Conservation (phyloP, 2,113 vertebrate species). For the Eretmochelys imbricata region DNA sequence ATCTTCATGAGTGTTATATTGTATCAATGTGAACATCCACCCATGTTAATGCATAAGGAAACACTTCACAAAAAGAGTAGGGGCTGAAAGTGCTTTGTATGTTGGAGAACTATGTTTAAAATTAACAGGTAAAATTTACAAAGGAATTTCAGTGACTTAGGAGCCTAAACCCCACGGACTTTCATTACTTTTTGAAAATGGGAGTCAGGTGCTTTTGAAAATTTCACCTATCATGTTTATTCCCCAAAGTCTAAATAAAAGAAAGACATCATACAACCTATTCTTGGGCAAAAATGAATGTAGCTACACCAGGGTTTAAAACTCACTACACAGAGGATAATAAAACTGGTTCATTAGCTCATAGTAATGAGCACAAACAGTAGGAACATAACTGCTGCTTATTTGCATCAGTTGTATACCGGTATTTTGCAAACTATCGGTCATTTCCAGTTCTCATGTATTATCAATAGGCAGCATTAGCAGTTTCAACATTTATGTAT, state of each 20-base stretch:
- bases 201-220: neutral
- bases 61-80: neutral
- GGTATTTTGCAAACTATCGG: neutral
- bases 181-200: neutral
- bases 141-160: neutral
- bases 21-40: neutral
- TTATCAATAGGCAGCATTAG: neutral
- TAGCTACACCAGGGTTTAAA: neutral
- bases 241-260: neutral
- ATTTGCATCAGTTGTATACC: neutral
- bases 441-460: neutral
- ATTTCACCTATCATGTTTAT: neutral
- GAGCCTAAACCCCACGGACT: neutral
- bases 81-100: neutral
- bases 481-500: neutral
- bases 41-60: neutral
- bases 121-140: neutral
- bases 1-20: neutral
- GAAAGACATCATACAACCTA: neutral
- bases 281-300: neutral
- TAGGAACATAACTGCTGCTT: neutral
- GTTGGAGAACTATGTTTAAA: neutral
- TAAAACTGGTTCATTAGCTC: neutral
- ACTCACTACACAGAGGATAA: neutral
- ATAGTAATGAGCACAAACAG: neutral